Base-by-base conservation (phyloP, 2,797 vertebrate species). In the Euthynnus affinis region DNA sequence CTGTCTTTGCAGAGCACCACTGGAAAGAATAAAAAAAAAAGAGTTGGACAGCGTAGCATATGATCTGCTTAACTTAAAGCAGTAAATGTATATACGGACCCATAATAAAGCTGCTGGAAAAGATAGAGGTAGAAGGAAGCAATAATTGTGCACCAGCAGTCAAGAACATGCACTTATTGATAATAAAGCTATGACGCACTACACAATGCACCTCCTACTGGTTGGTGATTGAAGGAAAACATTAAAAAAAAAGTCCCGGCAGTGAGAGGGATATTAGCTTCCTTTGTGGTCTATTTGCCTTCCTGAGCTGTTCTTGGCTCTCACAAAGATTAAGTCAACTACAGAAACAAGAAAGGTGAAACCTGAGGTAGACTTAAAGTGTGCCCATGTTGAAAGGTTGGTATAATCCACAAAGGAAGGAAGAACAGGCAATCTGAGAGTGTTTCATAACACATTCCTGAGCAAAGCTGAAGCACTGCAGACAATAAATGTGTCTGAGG, bases 261-360 rank as follows among this genome's bases (percentile, higher is more conserved):
- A 64, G 66, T 58, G 81, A 88, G 82, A 80, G 64, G 87, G 87
- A 92, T 91, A 89, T 90, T 88, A 74, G 69, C 90, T 89, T 91
- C 84, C 84, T 89, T 80, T 86, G 82, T 79, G 89, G 88, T 89
- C 74, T 91, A 72, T 88, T 91, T 84, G 86, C 88, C 86, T 92
- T 92, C 84, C 91, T 87, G 80, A 81, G 87, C 83, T 87, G 85
- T 86, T 91, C 77, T 91, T 91, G 91, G 92, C 90, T 80, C 80
- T 53, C 65, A 59, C 74, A 85, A 73, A 83, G 86, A 88, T 87
- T 86, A 88, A 90, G 86, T 90, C 86, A 89, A 88, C 85, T 81
- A 65, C 67, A 87, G 87, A 82, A 89, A 91, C 81, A 91, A 88
- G 87, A 89, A 89, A 92, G 87, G 89, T 91, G 92, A 92, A 88